Evolutionary conservation across 2,888 invertebrate genomes (phyloP).

Genomic region (Cynaeus angustus): DNA sequence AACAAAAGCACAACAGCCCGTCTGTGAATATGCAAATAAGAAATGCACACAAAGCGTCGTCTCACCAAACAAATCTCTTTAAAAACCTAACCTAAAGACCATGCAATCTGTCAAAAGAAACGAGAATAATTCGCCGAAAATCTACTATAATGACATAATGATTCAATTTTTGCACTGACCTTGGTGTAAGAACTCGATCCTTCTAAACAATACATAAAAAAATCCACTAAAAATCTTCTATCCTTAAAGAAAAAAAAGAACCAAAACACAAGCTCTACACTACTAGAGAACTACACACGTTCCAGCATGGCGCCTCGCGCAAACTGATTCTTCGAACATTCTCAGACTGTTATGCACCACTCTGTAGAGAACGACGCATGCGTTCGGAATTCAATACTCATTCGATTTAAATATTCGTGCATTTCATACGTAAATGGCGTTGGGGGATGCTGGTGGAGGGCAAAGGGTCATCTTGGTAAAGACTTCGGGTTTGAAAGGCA

Average conservation of each 20-base stretch:
- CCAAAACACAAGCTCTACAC: constrained; percentile 51
- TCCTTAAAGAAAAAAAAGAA: constrained; percentile 45
- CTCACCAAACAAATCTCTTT: constrained; percentile 21
- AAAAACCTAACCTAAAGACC: constrained; percentile 50
- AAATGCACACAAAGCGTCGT: constrained; percentile 34
- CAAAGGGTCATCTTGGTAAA: constrained; percentile 5
- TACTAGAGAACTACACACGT: constrained; percentile 33
- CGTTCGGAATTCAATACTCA: constrained; percentile 52
- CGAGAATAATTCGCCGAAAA: constrained; percentile 23
- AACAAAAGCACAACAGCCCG: not conserved
- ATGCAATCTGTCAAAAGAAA: constrained; percentile 55
- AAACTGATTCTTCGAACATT: constrained; percentile 38
- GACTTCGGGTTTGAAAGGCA: not conserved
- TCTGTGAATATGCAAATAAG: constrained; percentile 29
- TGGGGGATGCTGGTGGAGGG: constrained; percentile 6
- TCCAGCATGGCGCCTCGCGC: constrained; percentile 45
- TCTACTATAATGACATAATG: not conserved
- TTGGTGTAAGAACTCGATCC: constrained; percentile 60
- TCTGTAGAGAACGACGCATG: constrained; percentile 49
- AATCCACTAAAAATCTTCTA: constrained; percentile 52
- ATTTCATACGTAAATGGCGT: constrained; percentile 22
- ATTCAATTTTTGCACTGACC: constrained; percentile 49
- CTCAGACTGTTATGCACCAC: constrained; percentile 40
- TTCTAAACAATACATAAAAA: constrained; percentile 61
- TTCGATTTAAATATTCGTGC: constrained; percentile 44